Evolutionary conservation across 2,888 invertebrate species (phyloP).

Genomic region (Apamea sordens): DNA sequence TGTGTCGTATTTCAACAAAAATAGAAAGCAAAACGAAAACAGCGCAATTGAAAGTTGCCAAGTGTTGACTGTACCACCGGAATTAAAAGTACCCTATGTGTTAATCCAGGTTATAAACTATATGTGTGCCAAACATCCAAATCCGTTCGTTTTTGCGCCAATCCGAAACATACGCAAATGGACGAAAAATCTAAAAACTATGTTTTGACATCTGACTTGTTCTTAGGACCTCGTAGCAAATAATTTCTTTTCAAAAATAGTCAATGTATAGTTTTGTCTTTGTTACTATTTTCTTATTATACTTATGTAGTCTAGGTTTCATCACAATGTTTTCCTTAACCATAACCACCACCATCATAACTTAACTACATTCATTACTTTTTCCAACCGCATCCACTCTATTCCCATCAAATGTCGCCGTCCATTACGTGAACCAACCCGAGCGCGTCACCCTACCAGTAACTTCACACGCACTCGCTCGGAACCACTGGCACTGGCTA

Average conservation of each 20-base stretch:
- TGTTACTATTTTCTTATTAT: too few relatives aligned
- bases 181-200: too few relatives aligned
- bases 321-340: background rate
- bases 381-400: constrained; percentile 46
- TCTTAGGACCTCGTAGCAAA: too few relatives aligned
- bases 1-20: too few relatives aligned
- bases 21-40: too few relatives aligned
- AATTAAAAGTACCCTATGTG: background rate
- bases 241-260: too few relatives aligned
- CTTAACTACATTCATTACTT: too few relatives aligned
- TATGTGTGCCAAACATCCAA: background rate
- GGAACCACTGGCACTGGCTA: constrained; percentile 69
- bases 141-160: background rate
- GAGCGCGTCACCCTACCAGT: constrained; percentile 68
- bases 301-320: background rate
- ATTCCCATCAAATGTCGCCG: constrained; percentile 51
- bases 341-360: background rate
- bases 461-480: constrained; percentile 74
- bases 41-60: too few relatives aligned
- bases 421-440: constrained; percentile 55
- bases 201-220: too few relatives aligned
- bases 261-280: too few relatives aligned
- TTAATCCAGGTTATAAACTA: background rate
- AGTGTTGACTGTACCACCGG: too few relatives aligned
- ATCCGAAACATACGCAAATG: background rate